These are phyloP conservation scores for Notocelia uddmanniana DNA, from an alignment of 2,888 invertebrate species.

Conservation along the genomic window DNA sequence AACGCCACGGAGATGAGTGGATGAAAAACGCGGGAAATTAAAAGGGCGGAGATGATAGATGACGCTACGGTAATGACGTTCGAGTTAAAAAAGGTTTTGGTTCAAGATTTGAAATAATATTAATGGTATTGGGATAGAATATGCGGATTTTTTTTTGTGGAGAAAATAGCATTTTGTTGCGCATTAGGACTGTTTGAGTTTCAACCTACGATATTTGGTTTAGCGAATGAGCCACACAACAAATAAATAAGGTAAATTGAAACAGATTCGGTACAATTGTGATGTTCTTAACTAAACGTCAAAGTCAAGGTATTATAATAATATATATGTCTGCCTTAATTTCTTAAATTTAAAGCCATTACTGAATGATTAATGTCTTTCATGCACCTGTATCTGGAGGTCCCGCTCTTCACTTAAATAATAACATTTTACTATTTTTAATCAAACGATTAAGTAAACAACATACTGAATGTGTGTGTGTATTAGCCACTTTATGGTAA, in stretches of 20 bases:
- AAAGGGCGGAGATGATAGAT: slow-evolving; percentile 40
- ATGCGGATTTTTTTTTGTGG: not conserved
- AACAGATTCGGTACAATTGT: not conserved
- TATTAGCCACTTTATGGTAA: too few species aligned
- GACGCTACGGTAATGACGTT: slow-evolving; percentile 27
- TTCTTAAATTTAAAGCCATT: too few species aligned
- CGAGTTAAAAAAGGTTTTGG: not conserved
- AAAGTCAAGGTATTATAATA: too few species aligned
- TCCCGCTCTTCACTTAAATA: too few species aligned
- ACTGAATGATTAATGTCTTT: too few species aligned
- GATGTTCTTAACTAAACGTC: not conserved
- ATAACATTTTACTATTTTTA: too few species aligned
- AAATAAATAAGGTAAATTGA: too few species aligned
- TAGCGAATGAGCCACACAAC: not conserved
- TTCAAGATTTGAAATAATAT: slow-evolving; percentile 1
- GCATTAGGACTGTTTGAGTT: not conserved
- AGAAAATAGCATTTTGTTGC: not conserved
- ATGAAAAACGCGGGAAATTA: slow-evolving; percentile 41
- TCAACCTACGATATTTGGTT: not conserved
- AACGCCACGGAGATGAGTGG: slow-evolving; percentile 41
- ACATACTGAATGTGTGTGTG: too few species aligned
- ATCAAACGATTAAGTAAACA: too few species aligned
- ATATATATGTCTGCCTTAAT: too few species aligned
- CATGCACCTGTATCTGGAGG: too few species aligned
- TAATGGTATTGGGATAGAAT: not conserved